A percentile compares a stretch with the other conserved stretches of the same genome.
These are phyloP conservation scores for Nansenia antarctica DNA, from an alignment of 2,113 vertebrate species.

Conservation along the genomic window DNA sequence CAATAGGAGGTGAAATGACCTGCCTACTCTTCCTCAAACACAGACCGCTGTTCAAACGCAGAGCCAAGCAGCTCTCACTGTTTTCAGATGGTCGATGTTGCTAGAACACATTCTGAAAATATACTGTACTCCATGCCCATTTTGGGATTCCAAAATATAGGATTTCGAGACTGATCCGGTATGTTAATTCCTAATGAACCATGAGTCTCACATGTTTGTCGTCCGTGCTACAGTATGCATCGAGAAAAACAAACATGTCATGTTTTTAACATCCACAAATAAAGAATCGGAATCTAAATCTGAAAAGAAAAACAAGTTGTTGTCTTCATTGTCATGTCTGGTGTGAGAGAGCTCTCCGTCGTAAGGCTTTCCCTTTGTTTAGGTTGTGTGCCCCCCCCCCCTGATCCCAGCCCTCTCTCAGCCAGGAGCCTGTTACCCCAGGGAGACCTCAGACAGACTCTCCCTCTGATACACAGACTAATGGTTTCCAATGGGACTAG, in stretches of 20 bases:
- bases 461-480: neutral
- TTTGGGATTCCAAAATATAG: neutral
- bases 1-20: slow-evolving; percentile 13
- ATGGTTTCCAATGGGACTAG: neutral
- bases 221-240: too few relatives aligned
- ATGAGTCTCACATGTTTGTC: too few relatives aligned
- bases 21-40: slow-evolving; percentile 6
- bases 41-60: neutral
- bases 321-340: neutral
- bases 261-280: too few relatives aligned
- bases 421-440: neutral
- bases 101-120: neutral
- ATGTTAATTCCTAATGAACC: too few relatives aligned
- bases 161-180: too few relatives aligned
- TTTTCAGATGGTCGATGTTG: neutral
- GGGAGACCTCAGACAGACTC: neutral
- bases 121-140: too few relatives aligned
- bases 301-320: neutral
- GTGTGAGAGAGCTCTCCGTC: neutral
- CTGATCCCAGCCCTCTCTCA: neutral
- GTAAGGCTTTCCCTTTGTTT: neutral
- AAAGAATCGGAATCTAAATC: too few relatives aligned
- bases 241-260: too few relatives aligned
- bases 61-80: neutral
- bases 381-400: neutral